These are phyloP conservation scores for Limnephilus auricula DNA, from an alignment of 2,888 invertebrate species.

Conservation along the genomic window DNA sequence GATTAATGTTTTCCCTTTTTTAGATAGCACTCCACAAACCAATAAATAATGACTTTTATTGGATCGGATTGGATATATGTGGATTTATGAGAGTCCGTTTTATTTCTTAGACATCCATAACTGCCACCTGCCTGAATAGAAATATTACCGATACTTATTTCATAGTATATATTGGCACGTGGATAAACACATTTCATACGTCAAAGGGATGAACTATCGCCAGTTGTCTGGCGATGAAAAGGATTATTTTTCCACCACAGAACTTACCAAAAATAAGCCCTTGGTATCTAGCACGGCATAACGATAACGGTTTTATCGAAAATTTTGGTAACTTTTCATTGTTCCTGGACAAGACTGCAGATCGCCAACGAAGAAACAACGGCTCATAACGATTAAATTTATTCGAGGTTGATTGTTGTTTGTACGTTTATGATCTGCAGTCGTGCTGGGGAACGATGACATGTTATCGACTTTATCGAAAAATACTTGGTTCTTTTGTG, in stretches of 20 bases:
- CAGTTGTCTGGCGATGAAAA: neutral
- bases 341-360: too few species aligned
- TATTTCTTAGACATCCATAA: neutral
- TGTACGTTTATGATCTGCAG: too few species aligned
- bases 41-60: conserved; percentile 2
- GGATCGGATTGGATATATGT: conserved; percentile 2
- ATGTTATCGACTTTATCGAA: too few species aligned
- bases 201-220: neutral
- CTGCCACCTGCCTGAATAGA: neutral
- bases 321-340: too few species aligned
- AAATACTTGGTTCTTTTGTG: too few species aligned
- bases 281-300: too few species aligned
- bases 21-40: neutral
- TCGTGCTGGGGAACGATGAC: too few species aligned
- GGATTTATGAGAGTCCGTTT: neutral
- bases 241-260: neutral
- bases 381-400: too few species aligned
- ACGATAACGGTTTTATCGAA: too few species aligned
- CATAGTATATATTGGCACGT: neutral
- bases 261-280: neutral
- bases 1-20: conserved; percentile 2
- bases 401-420: too few species aligned
- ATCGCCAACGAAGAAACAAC: too few species aligned
- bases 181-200: neutral
- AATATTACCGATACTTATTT: neutral